These are phyloP conservation scores for Boloria selene DNA, from an alignment of 2,888 invertebrate genomes.

Conservation along the genomic window DNA sequence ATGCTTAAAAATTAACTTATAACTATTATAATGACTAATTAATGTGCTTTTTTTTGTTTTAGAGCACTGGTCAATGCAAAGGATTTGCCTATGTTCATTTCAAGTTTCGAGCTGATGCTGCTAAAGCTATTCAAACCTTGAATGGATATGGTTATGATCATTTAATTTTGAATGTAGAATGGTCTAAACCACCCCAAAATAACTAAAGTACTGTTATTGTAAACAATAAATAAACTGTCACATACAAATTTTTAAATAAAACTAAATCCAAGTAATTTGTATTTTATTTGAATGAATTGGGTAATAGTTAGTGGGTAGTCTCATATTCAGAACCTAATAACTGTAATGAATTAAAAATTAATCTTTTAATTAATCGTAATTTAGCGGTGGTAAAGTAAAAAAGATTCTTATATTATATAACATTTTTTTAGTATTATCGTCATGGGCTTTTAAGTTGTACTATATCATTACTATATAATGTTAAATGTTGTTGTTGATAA, in stretches of 20 bases:
- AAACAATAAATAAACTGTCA: slow-evolving; percentile 4
- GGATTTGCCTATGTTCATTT: slow-evolving; percentile 99
- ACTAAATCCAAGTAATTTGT: slow-evolving; percentile 2
- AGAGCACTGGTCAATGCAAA: slow-evolving; percentile 92
- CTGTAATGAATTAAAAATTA: too few relatives aligned
- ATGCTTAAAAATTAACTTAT: not conserved
- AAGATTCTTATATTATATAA: too few relatives aligned
- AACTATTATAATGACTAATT: not conserved
- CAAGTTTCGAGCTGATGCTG: slow-evolving; percentile 94
- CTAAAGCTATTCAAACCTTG: slow-evolving; percentile 93
- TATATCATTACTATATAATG: too few relatives aligned
- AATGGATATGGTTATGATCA: slow-evolving; percentile 99
- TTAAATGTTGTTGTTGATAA: too few relatives aligned
- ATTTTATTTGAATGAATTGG: not conserved
- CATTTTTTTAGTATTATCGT: too few relatives aligned
- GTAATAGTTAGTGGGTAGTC: too few relatives aligned
- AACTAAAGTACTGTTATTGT: slow-evolving; percentile 49
- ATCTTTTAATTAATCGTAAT: too few relatives aligned
- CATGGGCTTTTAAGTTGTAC: too few relatives aligned
- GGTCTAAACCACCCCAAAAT: slow-evolving; percentile 93
- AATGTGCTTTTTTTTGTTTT: slow-evolving; percentile 47
- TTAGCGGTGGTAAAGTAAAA: too few relatives aligned
- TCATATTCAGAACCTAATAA: too few relatives aligned
- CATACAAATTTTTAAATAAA: slow-evolving; percentile 27
- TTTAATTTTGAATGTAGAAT: slow-evolving; percentile 98